A percentile compares a stretch with the other conserved stretches of the same genome.
Conservation (phyloP, 2,888 invertebrate genomes). For the Eueremaeus valkanovi region DNA sequence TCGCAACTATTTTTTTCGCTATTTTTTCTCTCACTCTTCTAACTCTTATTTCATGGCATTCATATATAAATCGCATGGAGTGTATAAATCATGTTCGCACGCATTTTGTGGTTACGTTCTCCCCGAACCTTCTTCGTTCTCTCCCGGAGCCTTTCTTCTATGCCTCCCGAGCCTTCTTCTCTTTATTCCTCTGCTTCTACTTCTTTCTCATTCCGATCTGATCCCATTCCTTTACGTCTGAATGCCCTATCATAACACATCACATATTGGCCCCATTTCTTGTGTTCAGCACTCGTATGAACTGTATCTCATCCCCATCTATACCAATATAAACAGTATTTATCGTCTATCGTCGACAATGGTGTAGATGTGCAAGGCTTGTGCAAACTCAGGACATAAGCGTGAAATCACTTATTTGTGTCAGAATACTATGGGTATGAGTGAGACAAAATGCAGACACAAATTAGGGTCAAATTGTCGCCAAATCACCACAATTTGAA, state of each 20-base stretch:
- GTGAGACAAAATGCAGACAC: no score
- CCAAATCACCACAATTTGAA: no score
- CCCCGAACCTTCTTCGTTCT: background rate
- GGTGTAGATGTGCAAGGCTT: no score
- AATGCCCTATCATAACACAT: constrained; percentile 8
- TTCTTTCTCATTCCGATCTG: background rate
- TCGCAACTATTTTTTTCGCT: background rate
- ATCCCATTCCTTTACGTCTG: constrained; percentile 5
- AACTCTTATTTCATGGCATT: background rate
- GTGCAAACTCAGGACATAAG: no score
- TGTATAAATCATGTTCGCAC: constrained; percentile 1
- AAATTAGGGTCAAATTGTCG: no score
- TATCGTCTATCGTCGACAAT: background rate
- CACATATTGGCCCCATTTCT: constrained; percentile 20
- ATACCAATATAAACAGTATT: background rate
- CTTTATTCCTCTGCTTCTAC: background rate
- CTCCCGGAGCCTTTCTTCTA: no score
- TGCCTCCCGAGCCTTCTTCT: no score
- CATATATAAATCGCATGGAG: no score
- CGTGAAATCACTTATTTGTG: no score
- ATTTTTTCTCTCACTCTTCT: background rate
- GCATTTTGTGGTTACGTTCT: constrained; percentile 4
- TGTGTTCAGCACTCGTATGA: background rate
- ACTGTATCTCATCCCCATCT: background rate
- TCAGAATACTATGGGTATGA: no score